Evolutionary conservation across 2,797 vertebrate species (phyloP).

Genomic region (Momotus momota): DNA sequence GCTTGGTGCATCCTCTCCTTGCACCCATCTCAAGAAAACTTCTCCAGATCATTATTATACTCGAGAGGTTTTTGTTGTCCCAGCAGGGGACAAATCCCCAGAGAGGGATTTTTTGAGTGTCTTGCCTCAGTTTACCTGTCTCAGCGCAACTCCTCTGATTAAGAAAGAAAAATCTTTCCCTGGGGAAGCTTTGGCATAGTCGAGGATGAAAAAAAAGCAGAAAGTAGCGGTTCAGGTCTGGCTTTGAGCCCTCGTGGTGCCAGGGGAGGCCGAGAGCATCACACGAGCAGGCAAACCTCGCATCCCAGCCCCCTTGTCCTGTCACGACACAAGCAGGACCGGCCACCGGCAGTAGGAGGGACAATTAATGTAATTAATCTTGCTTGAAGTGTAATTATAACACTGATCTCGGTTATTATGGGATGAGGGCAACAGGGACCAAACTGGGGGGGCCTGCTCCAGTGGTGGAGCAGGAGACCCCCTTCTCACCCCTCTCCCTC

Average conservation of each 20-base stretch:
- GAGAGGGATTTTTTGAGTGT: too few relatives aligned
- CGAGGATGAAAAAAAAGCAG: not conserved
- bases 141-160: not conserved
- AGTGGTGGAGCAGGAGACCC: not conserved
- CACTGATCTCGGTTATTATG: not conserved
- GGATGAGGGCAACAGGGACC: not conserved
- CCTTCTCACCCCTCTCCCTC: accelerated
- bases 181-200: not conserved
- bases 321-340: accelerated
- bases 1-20: not conserved
- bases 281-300: accelerated
- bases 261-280: not conserved
- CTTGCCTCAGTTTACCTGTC: not conserved
- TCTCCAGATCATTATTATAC: not conserved
- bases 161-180: not conserved
- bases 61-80: not conserved
- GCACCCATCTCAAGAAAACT: not conserved
- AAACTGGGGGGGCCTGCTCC: not conserved
- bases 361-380: not conserved
- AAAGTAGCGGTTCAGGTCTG: not conserved
- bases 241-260: not conserved
- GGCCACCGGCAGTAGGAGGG: accelerated
- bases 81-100: not conserved
- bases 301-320: accelerated
- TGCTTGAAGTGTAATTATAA: accelerated